Evolutionary conservation across 2,797 vertebrate species (phyloP).

Genomic region (Pseudocheirus occidentalis): DNA sequence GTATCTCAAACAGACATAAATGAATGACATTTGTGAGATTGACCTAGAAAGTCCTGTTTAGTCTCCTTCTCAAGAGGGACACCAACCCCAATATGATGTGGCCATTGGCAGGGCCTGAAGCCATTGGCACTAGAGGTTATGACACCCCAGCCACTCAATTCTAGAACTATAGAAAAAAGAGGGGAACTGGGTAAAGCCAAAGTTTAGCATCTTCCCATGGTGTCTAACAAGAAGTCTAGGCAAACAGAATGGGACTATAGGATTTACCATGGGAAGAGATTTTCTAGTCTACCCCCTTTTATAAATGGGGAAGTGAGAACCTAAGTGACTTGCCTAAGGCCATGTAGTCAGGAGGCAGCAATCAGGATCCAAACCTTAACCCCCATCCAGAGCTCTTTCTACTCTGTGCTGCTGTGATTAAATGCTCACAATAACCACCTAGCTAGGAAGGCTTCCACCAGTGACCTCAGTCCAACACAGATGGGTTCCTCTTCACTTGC

Average conservation of each 20-base stretch:
- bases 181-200: not conserved
- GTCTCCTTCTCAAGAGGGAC: not conserved
- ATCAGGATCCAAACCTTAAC: not conserved
- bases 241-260: not conserved
- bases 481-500: not conserved
- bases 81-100: too few relatives aligned
- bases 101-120: not conserved
- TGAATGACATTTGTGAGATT: not conserved
- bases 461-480: not conserved
- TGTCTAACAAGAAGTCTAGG: not conserved
- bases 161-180: not conserved
- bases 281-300: not conserved
- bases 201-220: not conserved
- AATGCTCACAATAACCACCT: not conserved
- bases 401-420: not conserved
- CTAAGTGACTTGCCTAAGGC: not conserved
- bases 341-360: not conserved
- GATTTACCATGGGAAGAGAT: not conserved
- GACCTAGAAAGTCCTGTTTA: not conserved
- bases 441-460: not conserved
- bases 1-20: not conserved
- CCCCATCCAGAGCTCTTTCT: not conserved
- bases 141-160: not conserved
- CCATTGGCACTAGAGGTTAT: not conserved
- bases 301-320: not conserved